These are phyloP conservation scores for Gyps fulvus DNA, from an alignment of 2,113 vertebrate genomes.

Conservation along the genomic window DNA sequence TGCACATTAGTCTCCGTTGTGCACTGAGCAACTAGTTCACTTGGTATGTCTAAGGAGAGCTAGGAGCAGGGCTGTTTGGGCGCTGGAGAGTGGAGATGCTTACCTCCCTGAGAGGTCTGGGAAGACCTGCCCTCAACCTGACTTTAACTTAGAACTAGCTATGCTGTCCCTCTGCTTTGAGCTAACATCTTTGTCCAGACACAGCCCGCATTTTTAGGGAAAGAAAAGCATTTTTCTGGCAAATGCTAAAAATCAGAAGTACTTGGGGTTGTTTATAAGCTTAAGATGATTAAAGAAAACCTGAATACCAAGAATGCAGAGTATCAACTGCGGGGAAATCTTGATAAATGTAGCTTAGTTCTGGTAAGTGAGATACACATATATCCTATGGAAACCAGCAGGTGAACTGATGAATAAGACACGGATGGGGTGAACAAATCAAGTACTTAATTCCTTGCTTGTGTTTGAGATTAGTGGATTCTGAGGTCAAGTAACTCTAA, in stretches of 20 bases:
- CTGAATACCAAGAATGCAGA: background rate
- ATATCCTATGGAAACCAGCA: background rate
- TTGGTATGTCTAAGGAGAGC: background rate
- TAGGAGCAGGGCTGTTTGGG: background rate
- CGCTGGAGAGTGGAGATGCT: background rate
- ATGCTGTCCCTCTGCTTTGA: background rate
- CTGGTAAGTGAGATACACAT: background rate
- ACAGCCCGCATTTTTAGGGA: background rate
- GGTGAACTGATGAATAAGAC: background rate
- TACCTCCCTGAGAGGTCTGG: background rate
- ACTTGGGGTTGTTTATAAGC: background rate
- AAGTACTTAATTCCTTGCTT: background rate
- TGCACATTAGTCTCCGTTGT: background rate
- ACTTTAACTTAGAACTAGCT: background rate
- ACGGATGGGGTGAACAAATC: background rate
- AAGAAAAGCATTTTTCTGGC: background rate
- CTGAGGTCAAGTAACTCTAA: background rate
- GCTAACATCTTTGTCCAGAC: background rate
- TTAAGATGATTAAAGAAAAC: background rate
- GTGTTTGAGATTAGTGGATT: constrained; percentile 27
- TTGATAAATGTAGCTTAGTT: background rate
- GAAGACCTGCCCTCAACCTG: background rate
- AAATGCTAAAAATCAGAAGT: background rate
- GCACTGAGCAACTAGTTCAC: background rate
- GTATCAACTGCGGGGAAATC: background rate